phyloP scores from a whole-genome alignment of 2,113 vertebrate genomes.

The Pomatostomus ruficeps region DNA sequence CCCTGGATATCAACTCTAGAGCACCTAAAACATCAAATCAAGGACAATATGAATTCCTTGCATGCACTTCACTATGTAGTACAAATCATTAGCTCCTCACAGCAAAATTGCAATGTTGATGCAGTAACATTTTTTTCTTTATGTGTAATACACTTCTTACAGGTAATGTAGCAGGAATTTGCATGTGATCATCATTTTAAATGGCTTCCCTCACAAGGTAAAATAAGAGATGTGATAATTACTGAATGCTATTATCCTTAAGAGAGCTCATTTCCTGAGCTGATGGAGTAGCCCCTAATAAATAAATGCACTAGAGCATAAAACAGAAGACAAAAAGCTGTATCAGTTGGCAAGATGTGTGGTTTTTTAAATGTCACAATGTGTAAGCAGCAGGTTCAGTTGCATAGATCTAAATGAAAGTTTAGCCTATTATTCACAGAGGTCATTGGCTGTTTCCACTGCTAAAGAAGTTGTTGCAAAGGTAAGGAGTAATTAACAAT shows the following conservation, averaged over 20 bases:
- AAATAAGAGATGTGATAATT: not conserved
- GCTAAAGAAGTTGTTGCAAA: not conserved
- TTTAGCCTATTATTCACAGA: not conserved
- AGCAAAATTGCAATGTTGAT: not conserved
- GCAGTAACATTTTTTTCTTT: not conserved
- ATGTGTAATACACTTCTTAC: not conserved
- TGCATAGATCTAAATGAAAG: not conserved
- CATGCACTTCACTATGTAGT: not conserved
- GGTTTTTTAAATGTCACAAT: not conserved
- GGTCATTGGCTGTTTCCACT: not conserved
- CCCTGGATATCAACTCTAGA: not conserved
- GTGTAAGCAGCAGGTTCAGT: not conserved
- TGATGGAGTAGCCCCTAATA: not conserved
- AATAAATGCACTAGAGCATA: not conserved
- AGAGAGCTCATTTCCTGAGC: not conserved
- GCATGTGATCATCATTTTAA: not conserved
- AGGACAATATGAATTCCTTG: not conserved
- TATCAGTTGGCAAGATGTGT: not conserved
- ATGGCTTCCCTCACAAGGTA: not conserved
- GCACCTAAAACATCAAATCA: not conserved
- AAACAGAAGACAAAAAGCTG: not conserved
- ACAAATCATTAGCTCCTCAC: not conserved
- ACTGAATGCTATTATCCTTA: not conserved
- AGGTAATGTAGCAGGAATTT: not conserved
- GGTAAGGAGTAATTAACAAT: not conserved